Evolutionary conservation across 2,113 vertebrate genomes (phyloP), one percentile per base, ranked within the genome.

Genomic region (Phoxinus phoxinus): DNA sequence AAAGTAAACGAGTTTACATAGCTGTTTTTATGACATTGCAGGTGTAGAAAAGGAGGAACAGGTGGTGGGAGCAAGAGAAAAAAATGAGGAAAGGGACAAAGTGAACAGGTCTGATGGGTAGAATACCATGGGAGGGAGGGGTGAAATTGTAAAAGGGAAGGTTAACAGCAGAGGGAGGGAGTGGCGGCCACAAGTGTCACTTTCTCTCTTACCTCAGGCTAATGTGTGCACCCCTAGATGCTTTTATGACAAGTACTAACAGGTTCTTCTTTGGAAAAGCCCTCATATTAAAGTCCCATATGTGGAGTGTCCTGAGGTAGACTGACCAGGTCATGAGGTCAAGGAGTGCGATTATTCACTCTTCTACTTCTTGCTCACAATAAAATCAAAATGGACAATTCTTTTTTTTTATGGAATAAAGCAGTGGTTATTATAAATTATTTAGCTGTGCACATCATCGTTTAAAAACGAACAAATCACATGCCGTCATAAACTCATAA

Each of bases 131-230:
- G n/a, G 6, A 75, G 71, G 76, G 85, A 77, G 58, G 74, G 83
- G 81, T 76, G 41, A 56, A 37, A 75, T 75, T 73, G 48, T 86
- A 89, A 87, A 86, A 86, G 56, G 69, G 56, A 51, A 84, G 85
- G 71, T 74, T 84, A 89, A 81, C 46, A 51, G 9, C 9, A 30
- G 58, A 61, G 4, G n/a, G 35, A 41, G 32, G 67, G 81, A 81
- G 77, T 71, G 46, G 59, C 12, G 75, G 41, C 72, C 21, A 67
- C 74, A 46, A 3, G 44, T 6, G 71, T 75, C 19, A 59, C 83
- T 77, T 74, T 56, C 59, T 25, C 71, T 44, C 73, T 86, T 35
- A 80, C 72, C 21, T n/a, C 44, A 46, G 56, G 65, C n/a, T 41
- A n/a, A 23, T 32, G 87, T 32, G 87, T 53, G 69, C 15, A 37